Percentiles rank a stretch among this genome's conserved stretches.
Conservation (phyloP, 1,140 invertebrate genomes). For the Drosophila lacteicornis region DNA sequence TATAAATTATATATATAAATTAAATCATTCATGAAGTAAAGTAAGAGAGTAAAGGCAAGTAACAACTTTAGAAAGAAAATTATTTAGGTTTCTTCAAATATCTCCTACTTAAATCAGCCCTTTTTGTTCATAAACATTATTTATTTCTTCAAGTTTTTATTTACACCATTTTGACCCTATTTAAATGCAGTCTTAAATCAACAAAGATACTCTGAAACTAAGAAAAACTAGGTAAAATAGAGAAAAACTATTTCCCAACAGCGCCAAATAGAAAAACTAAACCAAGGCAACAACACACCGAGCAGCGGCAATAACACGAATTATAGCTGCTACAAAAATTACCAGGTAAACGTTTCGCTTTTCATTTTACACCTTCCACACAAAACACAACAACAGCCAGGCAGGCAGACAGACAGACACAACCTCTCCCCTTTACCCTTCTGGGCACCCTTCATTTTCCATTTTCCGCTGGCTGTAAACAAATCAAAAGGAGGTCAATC, state of each 20-base stretch:
- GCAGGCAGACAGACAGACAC: conserved; percentile 12
- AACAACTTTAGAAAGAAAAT: too few relatives aligned
- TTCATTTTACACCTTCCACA: conserved; percentile 72
- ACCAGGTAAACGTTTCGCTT: conserved; percentile 61
- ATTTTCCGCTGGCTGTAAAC: conserved; percentile 60
- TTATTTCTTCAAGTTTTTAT: not conserved
- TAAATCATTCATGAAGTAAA: too few relatives aligned
- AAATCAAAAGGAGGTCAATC: conserved; percentile 70
- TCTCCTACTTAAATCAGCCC: not conserved
- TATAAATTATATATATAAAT: too few relatives aligned
- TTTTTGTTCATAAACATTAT: not conserved
- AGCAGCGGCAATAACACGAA: conserved; percentile 14
- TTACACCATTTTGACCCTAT: not conserved
- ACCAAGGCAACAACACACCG: conserved; percentile 23
- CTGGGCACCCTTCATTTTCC: not conserved
- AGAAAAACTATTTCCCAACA: conserved; percentile 24
- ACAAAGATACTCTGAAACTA: conserved; percentile 1
- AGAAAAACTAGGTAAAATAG: not conserved
- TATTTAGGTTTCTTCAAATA: not conserved
- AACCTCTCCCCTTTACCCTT: conserved; percentile 9
- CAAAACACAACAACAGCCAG: conserved; percentile 30
- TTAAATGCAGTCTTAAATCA: not conserved
- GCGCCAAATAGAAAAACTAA: conserved; percentile 44
- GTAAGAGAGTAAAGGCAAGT: too few relatives aligned
- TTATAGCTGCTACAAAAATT: conserved; percentile 23